Evolutionary conservation across 2,888 invertebrate genomes (phyloP).

Genomic region (Brenthis ino): DNA sequence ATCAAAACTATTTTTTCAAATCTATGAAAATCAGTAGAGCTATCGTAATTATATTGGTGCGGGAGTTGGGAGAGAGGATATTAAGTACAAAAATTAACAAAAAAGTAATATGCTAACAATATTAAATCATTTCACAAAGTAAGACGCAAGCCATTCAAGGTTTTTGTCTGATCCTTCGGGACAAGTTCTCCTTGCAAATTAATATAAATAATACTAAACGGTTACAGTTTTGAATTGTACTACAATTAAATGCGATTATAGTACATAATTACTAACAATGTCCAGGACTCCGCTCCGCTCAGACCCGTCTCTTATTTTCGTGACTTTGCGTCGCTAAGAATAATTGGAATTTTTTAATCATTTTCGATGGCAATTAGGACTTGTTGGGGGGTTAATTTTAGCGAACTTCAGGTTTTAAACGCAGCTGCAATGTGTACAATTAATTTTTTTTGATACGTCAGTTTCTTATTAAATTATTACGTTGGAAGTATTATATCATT

Average conservation of each 20-base stretch:
- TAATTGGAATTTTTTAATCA: slow-evolving; percentile 27
- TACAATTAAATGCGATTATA: slow-evolving; percentile 40
- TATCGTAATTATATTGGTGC: no score
- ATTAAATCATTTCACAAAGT: no score
- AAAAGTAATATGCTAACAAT: no score
- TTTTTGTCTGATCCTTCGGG: slow-evolving; percentile 33
- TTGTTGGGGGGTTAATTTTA: slow-evolving; percentile 29
- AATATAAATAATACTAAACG: slow-evolving; percentile 77
- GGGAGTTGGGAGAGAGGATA: no score
- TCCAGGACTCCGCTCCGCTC: slow-evolving; percentile 43
- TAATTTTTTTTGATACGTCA: slow-evolving; percentile 25
- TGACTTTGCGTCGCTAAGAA: slow-evolving; percentile 14
- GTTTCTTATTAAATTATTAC: slow-evolving; percentile 26
- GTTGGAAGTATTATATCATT: neutral
- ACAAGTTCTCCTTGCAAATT: slow-evolving; percentile 73
- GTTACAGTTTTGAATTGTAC: slow-evolving; percentile 73
- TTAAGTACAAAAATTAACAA: no score
- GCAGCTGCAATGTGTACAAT: slow-evolving; percentile 26
- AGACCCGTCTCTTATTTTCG: slow-evolving; percentile 17
- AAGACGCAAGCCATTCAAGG: no score
- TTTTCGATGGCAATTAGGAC: slow-evolving; percentile 33
- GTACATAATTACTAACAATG: slow-evolving; percentile 72
- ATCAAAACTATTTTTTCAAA: no score
- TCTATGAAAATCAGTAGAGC: no score
- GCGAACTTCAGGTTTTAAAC: slow-evolving; percentile 25